Evolutionary conservation across 64 coral and sea anemone genomes (phyloP), one percentile per base, ranked within the genome.

Genomic region (Stichodactyla helianthus): DNA sequence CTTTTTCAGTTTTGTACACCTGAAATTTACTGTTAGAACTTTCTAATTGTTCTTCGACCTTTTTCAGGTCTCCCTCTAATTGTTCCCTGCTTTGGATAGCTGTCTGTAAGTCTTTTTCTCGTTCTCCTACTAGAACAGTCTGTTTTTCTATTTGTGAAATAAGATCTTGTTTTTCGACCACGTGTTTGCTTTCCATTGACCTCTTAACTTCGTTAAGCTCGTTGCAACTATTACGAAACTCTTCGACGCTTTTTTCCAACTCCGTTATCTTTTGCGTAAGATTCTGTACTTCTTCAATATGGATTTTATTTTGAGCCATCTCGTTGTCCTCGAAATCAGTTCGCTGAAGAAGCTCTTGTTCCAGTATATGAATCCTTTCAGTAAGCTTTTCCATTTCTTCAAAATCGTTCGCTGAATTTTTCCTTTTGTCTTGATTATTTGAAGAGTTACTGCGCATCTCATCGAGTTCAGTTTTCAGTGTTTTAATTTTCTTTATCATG

Each of bases 121-220:
- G 76, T 15, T 53, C 61, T 23, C 62, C 31, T 10, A 19, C 22
- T 17, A 51, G 58, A 19, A 22, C 50, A n/a, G 14, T 82, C 44
- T 71, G 64, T 10, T n/a, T 86, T 35, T 87, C 85, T 50, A 92
- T 26, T 71, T 55, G 79, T 60, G 85, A 74, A 53, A 27, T 82
- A 61, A 92, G 55, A 50, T 28, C 53, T 55, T 92, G 71, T 11
- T 85, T 67, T 82, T 93, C 82, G 10, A 87, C 88, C 17, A 71
- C 64, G 54, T 93, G 79, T 67, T 93, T 89, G 64, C 70, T 88
- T 58, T 90, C 94, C 25, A 89, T 87, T 51, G 79, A 82, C 20
- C 31, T 76, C 60, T 97, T 87, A 6, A 77, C 77, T 63, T 92
- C 89, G 61, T 88, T 52, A 79, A 95, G 67, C 79, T 86, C 59